Evolutionary conservation across 1,140 invertebrate species (phyloP).

Genomic region (Calliopsis andreniformis): DNA sequence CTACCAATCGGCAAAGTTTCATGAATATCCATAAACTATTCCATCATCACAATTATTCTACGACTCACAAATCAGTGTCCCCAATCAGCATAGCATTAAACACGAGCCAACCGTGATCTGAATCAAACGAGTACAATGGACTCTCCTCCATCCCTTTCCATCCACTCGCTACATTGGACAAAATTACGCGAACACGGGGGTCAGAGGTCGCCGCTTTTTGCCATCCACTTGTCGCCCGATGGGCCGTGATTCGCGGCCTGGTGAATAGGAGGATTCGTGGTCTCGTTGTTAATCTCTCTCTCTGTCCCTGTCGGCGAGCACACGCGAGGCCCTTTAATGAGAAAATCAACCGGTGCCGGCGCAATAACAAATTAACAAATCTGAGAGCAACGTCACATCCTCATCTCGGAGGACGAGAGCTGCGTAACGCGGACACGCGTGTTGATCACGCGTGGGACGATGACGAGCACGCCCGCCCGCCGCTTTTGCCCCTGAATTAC

Average conservation of each 20-base stretch:
- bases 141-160: too few species aligned
- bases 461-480: slow-evolving; percentile 21
- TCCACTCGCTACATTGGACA: slow-evolving; percentile 24
- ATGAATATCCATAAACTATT: too few species aligned
- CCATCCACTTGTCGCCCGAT: slow-evolving; percentile 26
- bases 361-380: slow-evolving; percentile 73
- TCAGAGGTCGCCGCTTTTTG: slow-evolving; percentile 33
- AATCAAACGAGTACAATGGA: too few species aligned
- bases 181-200: slow-evolving; percentile 17
- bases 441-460: slow-evolving; percentile 48
- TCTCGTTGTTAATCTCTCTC: neutral
- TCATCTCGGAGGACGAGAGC: slow-evolving; percentile 54
- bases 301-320: slow-evolving; percentile 3
- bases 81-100: too few species aligned
- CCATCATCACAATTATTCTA: too few species aligned
- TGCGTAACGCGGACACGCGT: neutral
- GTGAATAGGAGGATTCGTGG: neutral
- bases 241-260: neutral
- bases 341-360: slow-evolving; percentile 60
- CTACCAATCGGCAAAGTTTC: too few species aligned
- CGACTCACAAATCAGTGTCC: too few species aligned
- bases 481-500: slow-evolving; percentile 57
- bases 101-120: too few species aligned
- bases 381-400: slow-evolving; percentile 70
- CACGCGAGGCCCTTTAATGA: slow-evolving; percentile 11